Conservation (phyloP, 2,797 vertebrate species). For the Sylvilagus floridanus region DNA sequence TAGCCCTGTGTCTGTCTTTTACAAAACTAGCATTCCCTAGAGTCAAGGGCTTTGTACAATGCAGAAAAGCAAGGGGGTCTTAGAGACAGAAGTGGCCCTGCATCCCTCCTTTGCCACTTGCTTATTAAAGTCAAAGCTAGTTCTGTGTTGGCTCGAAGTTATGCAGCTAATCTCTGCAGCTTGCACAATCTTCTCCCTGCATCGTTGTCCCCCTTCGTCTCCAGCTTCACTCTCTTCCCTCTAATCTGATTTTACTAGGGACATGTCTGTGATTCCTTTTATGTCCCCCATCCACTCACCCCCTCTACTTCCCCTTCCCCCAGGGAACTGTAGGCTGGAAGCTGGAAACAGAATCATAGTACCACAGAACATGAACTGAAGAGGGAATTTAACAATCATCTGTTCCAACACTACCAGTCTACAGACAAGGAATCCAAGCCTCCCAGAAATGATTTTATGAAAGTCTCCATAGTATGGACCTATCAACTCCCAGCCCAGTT, state of each 20-base stretch:
- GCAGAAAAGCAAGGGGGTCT: not conserved
- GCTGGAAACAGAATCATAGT: not conserved
- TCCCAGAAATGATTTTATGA: not conserved
- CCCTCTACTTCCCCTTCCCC: too few relatives aligned
- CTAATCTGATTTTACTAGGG: not conserved
- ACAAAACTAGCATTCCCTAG: not conserved
- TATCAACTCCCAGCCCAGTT: accelerated
- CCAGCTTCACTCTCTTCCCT: not conserved
- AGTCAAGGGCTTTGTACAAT: not conserved
- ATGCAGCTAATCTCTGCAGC: not conserved
- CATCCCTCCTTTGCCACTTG: not conserved
- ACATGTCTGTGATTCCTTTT: not conserved
- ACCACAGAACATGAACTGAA: not conserved
- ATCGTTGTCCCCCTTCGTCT: not conserved
- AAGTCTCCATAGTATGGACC: not conserved
- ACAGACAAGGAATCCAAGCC: not conserved
- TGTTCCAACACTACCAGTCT: not conserved
- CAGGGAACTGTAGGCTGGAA: not conserved
- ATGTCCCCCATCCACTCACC: too few relatives aligned
- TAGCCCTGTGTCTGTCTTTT: not conserved
- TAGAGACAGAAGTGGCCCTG: not conserved
- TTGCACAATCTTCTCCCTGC: not conserved
- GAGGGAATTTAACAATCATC: not conserved
- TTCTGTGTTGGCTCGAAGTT: not conserved
- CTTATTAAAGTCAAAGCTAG: not conserved